Evolutionary conservation across 2,888 invertebrate species (phyloP), one percentile per base, ranked within the genome.

Genomic region (Cryptosula pallasiana): DNA sequence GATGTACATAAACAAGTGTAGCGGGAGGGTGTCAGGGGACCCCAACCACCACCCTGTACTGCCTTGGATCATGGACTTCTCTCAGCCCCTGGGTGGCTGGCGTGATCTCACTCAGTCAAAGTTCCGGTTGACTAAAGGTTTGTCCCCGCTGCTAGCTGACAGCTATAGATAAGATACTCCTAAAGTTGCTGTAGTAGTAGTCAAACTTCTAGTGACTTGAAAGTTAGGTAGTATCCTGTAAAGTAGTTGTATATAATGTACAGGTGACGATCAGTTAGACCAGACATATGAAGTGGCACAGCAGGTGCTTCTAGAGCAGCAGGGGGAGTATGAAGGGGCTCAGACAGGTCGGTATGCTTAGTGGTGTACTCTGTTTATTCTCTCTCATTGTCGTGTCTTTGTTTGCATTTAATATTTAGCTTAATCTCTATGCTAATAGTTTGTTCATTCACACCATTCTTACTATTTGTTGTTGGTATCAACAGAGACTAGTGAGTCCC

Each of bases 21-120:
- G 79, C 57, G 95, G 95, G 0, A 88, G 95, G 75, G 88, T 90
- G 77, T 87, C 90, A 54, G 90, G 90, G 71, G 93, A 95, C 85
- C 94, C 95, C 0, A 91, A 92, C 79, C 92, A 94, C 79, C 95
- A 99, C 84, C 93, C 94, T 77, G 92, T 98, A 75, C 90, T 98
- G 83, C 98, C 98, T 0, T 99, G 98, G 98, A 93, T 99, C 0
- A 93, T 92, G 35, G 95, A 99, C 86, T 96, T 98, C 82, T 87
- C 90, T 20, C 89, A 90, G 0, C 89, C 91, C 77, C 91, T 90
- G 83, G 93, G 93, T 75, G 88, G 90, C 73, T 94, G 93, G 92
- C 88, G 98, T 32, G 96, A 97, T 83, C 87, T 99, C 70, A 91
- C 91, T 55, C 93, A 92, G 83, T 95, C 96, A 0, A 99, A 99